Conservation (phyloP, 2,113 vertebrate species). For the Neodontobutis hainanensis region DNA sequence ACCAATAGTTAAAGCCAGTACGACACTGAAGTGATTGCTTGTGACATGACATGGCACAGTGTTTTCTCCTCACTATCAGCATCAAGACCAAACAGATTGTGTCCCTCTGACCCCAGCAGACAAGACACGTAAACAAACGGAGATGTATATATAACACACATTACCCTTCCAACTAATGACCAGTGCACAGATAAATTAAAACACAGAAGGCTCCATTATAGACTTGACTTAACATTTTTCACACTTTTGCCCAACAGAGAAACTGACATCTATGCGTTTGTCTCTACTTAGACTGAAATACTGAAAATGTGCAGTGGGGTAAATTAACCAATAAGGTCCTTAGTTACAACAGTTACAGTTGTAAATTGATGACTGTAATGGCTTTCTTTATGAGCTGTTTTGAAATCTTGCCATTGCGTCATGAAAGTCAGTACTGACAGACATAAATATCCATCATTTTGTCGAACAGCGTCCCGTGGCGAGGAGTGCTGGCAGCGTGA, state of each 20-base stretch:
- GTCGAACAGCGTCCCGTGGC: constrained; percentile 27
- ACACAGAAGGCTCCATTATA: constrained; percentile 13
- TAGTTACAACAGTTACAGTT: no score
- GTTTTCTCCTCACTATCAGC: constrained; percentile 19
- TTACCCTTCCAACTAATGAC: constrained; percentile 46
- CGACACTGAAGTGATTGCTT: constrained; percentile 2
- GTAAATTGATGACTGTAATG: constrained; percentile 8
- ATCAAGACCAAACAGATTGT: constrained; percentile 55
- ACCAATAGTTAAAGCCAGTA: no score
- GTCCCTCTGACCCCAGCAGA: constrained; percentile 62
- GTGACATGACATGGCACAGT: constrained; percentile 7
- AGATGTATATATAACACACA: constrained; percentile 58
- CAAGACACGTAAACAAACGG: constrained; percentile 67
- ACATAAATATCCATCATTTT: constrained; percentile 5
- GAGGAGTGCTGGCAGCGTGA: constrained; percentile 31
- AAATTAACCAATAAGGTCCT: no score
- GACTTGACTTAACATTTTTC: no score
- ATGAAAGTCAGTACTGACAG: constrained; percentile 13
- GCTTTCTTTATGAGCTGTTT: constrained; percentile 13
- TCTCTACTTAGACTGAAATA: no score
- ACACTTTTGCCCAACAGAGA: no score
- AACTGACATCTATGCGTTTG: no score
- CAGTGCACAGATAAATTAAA: constrained; percentile 47
- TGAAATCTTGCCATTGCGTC: not conserved
- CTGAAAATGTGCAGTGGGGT: no score